These are phyloP conservation scores for Acanthurus leucopareius DNA, from an alignment of 2,797 vertebrate genomes.

Conservation along the genomic window DNA sequence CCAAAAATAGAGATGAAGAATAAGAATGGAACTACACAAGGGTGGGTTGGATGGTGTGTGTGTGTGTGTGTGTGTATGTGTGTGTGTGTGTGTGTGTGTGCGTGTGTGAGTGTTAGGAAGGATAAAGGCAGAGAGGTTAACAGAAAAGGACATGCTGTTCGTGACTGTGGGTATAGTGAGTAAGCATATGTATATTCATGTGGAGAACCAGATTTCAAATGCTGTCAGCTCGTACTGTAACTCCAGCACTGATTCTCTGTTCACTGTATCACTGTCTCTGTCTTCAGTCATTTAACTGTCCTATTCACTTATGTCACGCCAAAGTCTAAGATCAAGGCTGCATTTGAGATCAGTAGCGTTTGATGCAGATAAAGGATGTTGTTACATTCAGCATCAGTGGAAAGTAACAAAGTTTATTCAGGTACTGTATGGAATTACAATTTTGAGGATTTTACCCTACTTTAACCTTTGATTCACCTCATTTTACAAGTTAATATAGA, in stretches of 20 bases:
- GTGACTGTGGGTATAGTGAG: constrained; percentile 58
- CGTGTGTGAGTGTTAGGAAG: constrained; percentile 39
- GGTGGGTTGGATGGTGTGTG: constrained; percentile 42
- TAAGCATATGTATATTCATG: constrained; percentile 54
- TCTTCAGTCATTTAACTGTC: constrained; percentile 8
- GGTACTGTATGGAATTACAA: neutral
- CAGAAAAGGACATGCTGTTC: constrained; percentile 60
- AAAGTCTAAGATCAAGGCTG: constrained; percentile 6
- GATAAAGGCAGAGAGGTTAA: constrained; percentile 61
- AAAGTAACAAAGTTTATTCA: neutral
- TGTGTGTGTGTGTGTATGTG: constrained; percentile 8
- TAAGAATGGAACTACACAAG: constrained; percentile 70
- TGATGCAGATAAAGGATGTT: constrained; percentile 18
- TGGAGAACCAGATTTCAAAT: constrained; percentile 41
- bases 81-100: constrained; percentile 28
- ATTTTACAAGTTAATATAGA: too few species aligned
- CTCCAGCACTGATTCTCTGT: constrained; percentile 16
- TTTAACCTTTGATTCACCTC: too few species aligned
- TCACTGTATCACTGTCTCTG: constrained; percentile 18
- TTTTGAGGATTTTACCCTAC: neutral
- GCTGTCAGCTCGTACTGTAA: constrained; percentile 18
- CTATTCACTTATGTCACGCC: constrained; percentile 18
- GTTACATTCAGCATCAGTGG: neutral
- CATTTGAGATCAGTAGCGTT: constrained; percentile 27
- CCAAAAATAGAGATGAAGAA: constrained; percentile 80